Evolutionary conservation across 2,888 invertebrate species (phyloP), one percentile per base, ranked within the genome.

Genomic region (Hirtodrosophila duncani): DNA sequence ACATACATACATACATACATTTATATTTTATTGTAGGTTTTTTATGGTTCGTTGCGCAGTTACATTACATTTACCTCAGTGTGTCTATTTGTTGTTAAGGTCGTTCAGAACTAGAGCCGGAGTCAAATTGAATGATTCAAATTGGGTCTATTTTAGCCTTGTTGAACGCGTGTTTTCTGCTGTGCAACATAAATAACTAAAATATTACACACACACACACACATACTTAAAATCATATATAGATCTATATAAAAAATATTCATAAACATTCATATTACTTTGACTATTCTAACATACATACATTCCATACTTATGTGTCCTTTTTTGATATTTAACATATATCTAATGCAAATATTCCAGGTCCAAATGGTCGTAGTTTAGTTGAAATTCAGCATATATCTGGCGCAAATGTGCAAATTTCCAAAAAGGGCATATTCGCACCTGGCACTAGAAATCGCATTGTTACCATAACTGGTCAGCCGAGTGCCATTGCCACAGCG

Each of bases 351-450:
- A 75, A 75, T 75, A 83, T 86, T 86, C 39, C 89, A 92, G 92
- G 94, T 86, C 97, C 97, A 74, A 97, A 96, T 86, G 98, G 98
- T 68, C 94, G 96, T 88, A 94, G 96, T 88, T 91, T 98, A 87
- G 94, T 97, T 84, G 98, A 98, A 91, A 96, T 98, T 88, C 98
- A 98, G 90, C 96, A 97, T 89, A 91, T 94, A 89, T 97, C 96
- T 86, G 97, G 97, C 88, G 97, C 98, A 88, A 97, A 94, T 90
- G 97, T 98, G 88, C 97, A 98, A 90, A 98, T 98, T 89, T 97
- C 97, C 80, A 98, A 98, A 91, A 98, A 98, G 90, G 97, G 97
- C 87, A 95, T 95, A 85, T 98, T 96, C 90, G 95, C 96, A 84
- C 97, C 98, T 71, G 97, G 97, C 88, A 98, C 97, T 75, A 93